A percentile compares a stretch with the other conserved stretches of the same genome.
Conservation (phyloP, 2,113 vertebrate genomes). For the Brienomyrus brachyistius region DNA sequence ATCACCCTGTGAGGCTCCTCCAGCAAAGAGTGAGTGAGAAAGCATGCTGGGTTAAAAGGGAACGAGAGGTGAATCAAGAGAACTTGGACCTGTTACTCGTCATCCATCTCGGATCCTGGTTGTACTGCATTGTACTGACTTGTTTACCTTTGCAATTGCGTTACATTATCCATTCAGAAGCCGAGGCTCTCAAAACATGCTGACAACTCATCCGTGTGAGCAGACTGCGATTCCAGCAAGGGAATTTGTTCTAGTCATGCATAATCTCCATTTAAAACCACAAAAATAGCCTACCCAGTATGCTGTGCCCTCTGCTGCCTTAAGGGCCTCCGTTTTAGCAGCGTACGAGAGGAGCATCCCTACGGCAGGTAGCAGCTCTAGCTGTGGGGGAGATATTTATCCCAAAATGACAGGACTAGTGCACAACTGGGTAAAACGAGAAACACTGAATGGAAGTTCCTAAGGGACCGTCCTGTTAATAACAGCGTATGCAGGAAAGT, state of each 20-base stretch:
- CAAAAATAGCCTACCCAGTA: neutral
- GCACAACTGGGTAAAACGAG: neutral
- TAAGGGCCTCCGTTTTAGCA: neutral
- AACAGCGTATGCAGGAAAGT: neutral
- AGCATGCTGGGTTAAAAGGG: neutral
- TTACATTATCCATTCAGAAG: neutral
- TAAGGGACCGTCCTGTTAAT: neutral
- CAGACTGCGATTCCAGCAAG: neutral
- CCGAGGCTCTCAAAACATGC: neutral
- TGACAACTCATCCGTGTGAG: neutral
- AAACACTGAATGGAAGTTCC: neutral
- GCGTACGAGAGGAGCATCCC: neutral
- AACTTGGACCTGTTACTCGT: neutral
- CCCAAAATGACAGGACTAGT: neutral
- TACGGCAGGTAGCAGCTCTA: neutral
- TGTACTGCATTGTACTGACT: neutral
- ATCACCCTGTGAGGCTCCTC: slow-evolving; percentile 37
- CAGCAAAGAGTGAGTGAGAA: slow-evolving; percentile 7
- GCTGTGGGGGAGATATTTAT: neutral
- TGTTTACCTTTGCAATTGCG: neutral
- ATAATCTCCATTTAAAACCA: neutral
- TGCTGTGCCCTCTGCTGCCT: neutral
- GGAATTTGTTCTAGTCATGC: neutral
- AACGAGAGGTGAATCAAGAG: neutral
- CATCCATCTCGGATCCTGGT: neutral